Conservation (phyloP, 92 coral and sea anemone species). For the Diadumene lineata region DNA sequence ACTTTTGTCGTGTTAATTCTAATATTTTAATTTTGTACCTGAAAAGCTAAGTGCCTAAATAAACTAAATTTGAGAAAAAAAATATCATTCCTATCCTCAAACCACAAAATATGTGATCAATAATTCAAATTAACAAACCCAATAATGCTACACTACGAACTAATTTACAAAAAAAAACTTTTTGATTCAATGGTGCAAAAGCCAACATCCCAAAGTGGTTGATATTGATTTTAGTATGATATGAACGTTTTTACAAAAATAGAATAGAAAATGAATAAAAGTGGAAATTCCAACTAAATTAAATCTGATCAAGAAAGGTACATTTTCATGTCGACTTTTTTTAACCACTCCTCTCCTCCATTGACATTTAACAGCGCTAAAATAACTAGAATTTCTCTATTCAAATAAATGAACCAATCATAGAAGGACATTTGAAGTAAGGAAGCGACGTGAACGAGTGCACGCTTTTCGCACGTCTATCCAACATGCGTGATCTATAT, state of each 20-base stretch:
- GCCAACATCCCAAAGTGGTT: too few relatives aligned
- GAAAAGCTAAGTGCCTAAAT: not conserved
- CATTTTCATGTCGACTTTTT: not conserved
- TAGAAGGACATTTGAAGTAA: not conserved
- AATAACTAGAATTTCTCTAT: not conserved
- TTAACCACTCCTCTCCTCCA: not conserved
- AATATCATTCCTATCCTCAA: not conserved
- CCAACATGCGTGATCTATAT: not conserved
- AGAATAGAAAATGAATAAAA: too few relatives aligned
- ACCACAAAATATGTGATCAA: not conserved
- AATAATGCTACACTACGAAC: too few relatives aligned
- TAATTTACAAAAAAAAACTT: too few relatives aligned
- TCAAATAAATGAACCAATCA: conserved; percentile 2
- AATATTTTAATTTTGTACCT: not conserved
- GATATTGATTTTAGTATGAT: too few relatives aligned
- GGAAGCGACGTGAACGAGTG: not conserved
- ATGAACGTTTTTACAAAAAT: too few relatives aligned
- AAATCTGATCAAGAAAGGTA: too few relatives aligned
- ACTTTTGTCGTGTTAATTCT: not conserved
- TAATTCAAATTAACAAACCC: too few relatives aligned
- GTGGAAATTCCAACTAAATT: too few relatives aligned
- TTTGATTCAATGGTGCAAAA: too few relatives aligned
- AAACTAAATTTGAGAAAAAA: not conserved
- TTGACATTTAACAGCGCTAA: not conserved
- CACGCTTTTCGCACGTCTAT: not conserved